These are phyloP conservation scores for Micrasema longulum DNA, from an alignment of 1,140 invertebrate genomes.

Conservation along the genomic window DNA sequence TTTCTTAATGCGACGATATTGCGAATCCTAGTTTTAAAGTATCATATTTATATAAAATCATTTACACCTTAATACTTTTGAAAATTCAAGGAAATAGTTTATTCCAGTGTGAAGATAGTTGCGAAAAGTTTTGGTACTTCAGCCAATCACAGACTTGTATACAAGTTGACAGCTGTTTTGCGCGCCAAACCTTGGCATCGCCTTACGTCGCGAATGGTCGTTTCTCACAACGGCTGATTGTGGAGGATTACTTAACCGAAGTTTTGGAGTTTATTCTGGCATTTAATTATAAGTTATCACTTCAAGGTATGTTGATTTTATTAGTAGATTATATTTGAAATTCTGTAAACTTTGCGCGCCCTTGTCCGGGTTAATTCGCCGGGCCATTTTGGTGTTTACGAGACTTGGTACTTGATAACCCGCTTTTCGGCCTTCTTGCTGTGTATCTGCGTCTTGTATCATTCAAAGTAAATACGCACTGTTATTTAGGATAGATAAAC, in stretches of 20 bases:
- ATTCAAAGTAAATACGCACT: too few species aligned
- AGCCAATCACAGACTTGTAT: conserved; percentile 38
- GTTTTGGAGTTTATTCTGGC: too few species aligned
- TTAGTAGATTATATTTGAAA: background rate
- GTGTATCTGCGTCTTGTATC: background rate
- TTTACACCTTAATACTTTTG: too few species aligned
- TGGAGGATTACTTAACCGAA: background rate
- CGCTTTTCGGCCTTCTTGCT: background rate
- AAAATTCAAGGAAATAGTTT: conserved; percentile 33
- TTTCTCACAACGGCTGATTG: conserved; percentile 7
- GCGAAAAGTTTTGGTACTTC: background rate
- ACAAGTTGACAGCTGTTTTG: conserved; percentile 44
- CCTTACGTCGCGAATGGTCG: conserved; percentile 14
- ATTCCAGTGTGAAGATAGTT: conserved; percentile 14
- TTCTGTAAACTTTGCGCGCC: conserved; percentile 5
- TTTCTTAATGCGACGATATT: too few species aligned
- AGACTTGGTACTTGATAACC: background rate
- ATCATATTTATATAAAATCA: too few species aligned
- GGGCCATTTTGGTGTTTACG: conserved; percentile 15
- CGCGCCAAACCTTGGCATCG: conserved; percentile 40
- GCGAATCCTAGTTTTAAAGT: too few species aligned
- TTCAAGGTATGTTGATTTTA: background rate
- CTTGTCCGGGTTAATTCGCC: too few species aligned
- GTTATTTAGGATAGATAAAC: too few species aligned
- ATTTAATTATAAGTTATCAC: background rate